Conservation (phyloP, 2,888 invertebrate species). For the Meteorus cinctellus region DNA sequence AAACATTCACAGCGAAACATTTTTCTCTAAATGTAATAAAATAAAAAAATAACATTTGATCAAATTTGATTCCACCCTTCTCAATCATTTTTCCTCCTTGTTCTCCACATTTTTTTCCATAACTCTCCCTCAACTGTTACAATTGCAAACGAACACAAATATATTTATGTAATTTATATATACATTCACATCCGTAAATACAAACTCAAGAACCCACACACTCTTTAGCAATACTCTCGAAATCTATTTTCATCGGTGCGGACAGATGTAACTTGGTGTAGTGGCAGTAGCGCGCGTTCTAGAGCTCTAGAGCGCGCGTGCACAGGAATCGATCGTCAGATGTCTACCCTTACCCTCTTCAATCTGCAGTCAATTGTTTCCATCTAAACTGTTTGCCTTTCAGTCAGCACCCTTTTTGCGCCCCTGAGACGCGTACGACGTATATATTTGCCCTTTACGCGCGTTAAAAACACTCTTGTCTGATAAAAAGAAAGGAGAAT, state of each 20-base stretch:
- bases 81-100: not conserved
- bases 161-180: not conserved
- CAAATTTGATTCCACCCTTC: not conserved
- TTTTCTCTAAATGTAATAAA: slow-evolving; percentile 1
- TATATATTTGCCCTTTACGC: slow-evolving; percentile 27
- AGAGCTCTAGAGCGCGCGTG: slow-evolving; percentile 51
- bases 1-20: slow-evolving; percentile 6
- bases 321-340: slow-evolving; percentile 48
- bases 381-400: slow-evolving; percentile 74
- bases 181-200: not conserved
- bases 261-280: slow-evolving; percentile 70
- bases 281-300: slow-evolving; percentile 58
- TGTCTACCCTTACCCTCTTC: slow-evolving; percentile 65
- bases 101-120: not conserved
- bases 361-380: slow-evolving; percentile 74
- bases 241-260: slow-evolving; percentile 67
- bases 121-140: not conserved
- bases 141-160: not conserved
- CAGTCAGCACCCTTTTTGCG: slow-evolving; percentile 70
- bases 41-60: slow-evolving; percentile 13
- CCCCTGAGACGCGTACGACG: slow-evolving; percentile 44
- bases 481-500: not conserved
- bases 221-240: slow-evolving; percentile 55
- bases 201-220: slow-evolving; percentile 35
- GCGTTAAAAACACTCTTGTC: slow-evolving; percentile 35